phyloP scores from a whole-genome alignment of 1,140 invertebrate genomes.

The Lanistes nyassanus region DNA sequence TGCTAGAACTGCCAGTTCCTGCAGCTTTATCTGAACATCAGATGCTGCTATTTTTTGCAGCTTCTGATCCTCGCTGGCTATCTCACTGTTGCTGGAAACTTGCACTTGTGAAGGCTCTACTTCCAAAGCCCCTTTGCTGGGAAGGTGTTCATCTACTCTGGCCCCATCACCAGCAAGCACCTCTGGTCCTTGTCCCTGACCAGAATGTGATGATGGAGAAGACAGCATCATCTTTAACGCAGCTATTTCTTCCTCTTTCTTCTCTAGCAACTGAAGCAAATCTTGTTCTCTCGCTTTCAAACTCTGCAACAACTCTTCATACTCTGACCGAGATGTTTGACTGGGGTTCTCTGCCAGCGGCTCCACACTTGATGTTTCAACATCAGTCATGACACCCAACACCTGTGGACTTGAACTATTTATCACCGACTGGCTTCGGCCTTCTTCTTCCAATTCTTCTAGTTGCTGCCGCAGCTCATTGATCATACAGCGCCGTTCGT shows the following conservation, averaged over 20 bases:
- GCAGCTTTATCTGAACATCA: background rate
- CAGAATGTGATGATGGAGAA: too few species aligned
- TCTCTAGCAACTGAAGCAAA: slow-evolving; percentile 20
- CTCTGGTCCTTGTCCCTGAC: background rate
- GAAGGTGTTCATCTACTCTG: background rate
- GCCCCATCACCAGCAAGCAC: background rate
- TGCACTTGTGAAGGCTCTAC: background rate
- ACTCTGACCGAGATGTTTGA: background rate
- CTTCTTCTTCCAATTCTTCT: slow-evolving; percentile 16
- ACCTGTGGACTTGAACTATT: too few species aligned
- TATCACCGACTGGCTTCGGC: too few species aligned
- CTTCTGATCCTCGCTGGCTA: too few species aligned
- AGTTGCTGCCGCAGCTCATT: slow-evolving; percentile 28
- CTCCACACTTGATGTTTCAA: too few species aligned
- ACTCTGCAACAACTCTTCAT: slow-evolving; percentile 26
- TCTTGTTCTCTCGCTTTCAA: slow-evolving; percentile 27
- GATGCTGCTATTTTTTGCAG: background rate
- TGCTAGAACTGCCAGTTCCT: background rate
- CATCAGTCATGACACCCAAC: too few species aligned
- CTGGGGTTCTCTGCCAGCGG: too few species aligned
- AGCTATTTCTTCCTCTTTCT: slow-evolving; percentile 22
- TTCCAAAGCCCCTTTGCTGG: background rate
- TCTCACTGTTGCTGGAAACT: background rate
- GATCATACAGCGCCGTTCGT: slow-evolving; percentile 25
- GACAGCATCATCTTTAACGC: too few species aligned